Conservation (phyloP, 2,113 vertebrate species). For the Salminus brasiliensis region DNA sequence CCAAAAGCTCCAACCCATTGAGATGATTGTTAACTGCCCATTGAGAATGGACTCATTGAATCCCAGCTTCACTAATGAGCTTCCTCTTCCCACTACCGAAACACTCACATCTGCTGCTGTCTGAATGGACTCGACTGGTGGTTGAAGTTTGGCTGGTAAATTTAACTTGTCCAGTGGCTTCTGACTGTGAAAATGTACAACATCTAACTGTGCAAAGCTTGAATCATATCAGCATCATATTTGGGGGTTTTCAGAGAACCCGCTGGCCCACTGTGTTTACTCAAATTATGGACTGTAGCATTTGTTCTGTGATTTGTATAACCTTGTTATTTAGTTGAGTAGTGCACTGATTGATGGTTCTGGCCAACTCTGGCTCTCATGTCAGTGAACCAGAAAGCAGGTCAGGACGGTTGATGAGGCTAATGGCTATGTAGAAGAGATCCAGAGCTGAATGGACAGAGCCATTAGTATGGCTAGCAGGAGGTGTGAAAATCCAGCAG, state of each 20-base stretch:
- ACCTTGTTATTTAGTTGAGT: background rate
- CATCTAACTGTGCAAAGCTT: background rate
- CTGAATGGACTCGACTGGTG: constrained; percentile 37
- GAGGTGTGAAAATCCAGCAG: constrained; percentile 67
- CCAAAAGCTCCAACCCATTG: constrained; percentile 64
- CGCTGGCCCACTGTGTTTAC: background rate
- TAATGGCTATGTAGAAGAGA: constrained; percentile 67
- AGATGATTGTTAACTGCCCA: constrained; percentile 67
- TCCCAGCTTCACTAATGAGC: constrained; percentile 60
- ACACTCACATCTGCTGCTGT: constrained; percentile 35
- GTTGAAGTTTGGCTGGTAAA: constrained; percentile 13
- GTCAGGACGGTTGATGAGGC: constrained; percentile 53
- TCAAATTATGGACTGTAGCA: background rate
- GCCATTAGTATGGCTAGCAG: constrained; percentile 62
- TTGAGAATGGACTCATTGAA: constrained; percentile 64
- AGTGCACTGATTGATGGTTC: background rate
- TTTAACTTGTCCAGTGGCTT: background rate
- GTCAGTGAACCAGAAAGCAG: constrained; percentile 27
- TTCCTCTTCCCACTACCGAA: constrained; percentile 55
- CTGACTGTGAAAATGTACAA: background rate
- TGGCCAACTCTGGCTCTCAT: background rate
- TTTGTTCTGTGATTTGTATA: background rate
- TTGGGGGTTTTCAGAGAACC: background rate
- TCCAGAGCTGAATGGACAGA: constrained; percentile 64
- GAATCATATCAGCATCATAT: background rate